Evolutionary conservation across 1,140 invertebrate genomes (phyloP).

Genomic region (Sycobia sp.): DNA sequence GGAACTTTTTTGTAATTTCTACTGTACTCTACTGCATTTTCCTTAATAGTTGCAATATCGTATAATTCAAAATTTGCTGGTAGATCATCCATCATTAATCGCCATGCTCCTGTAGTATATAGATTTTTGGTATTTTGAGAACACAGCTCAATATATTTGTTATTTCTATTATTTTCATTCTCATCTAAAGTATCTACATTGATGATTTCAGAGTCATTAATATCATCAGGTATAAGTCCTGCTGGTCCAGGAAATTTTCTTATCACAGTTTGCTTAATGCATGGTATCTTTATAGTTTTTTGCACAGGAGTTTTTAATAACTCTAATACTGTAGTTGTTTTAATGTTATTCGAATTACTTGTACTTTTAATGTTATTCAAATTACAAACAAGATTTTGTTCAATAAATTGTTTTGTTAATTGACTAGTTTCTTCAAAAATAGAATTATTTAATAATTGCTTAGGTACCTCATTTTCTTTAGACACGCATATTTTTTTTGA

Average conservation of each 20-base stretch:
- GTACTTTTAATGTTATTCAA: neutral
- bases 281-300: slow-evolving; percentile 2
- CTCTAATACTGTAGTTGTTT: slow-evolving; percentile 9
- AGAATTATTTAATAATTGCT: neutral
- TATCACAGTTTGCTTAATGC: slow-evolving; percentile 36
- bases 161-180: slow-evolving; percentile 13
- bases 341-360: neutral
- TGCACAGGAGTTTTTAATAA: slow-evolving; percentile 12
- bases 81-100: slow-evolving; percentile 51
- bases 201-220: slow-evolving; percentile 27
- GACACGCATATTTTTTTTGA: slow-evolving; percentile 14
- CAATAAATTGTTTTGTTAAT: slow-evolving; percentile 17
- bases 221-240: slow-evolving; percentile 49
- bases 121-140: slow-evolving; percentile 55
- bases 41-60: slow-evolving; percentile 49
- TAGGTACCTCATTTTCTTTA: neutral
- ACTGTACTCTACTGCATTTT: slow-evolving; percentile 38
- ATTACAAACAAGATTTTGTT: neutral
- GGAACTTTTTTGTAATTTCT: slow-evolving; percentile 43
- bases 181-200: slow-evolving; percentile 23
- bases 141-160: slow-evolving; percentile 41
- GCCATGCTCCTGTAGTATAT: slow-evolving; percentile 54
- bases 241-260: slow-evolving; percentile 59
- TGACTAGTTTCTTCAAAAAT: neutral
- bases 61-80: slow-evolving; percentile 46